Evolutionary conservation across 2,888 invertebrate species (phyloP).

Genomic region (Halocaridina rubra): DNA sequence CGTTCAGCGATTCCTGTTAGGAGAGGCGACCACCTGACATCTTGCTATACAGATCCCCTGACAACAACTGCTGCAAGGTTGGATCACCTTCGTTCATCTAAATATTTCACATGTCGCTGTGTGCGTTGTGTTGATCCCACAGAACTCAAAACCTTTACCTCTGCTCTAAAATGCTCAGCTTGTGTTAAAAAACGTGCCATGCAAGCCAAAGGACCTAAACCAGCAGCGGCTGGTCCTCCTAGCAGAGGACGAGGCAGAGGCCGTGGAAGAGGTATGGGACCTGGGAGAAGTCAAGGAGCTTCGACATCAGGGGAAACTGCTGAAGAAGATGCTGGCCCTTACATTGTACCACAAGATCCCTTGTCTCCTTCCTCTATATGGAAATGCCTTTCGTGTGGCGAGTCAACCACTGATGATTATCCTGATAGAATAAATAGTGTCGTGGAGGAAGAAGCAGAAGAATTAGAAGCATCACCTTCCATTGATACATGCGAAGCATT

Average conservation of each 20-base stretch:
- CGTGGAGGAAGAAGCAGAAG: slow-evolving; percentile 60
- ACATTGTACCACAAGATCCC: slow-evolving; percentile 52
- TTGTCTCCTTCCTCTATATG: slow-evolving; percentile 55
- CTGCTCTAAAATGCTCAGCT: slow-evolving; percentile 44
- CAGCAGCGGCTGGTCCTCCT: neutral
- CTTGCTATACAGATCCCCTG: slow-evolving; percentile 61
- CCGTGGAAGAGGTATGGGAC: slow-evolving; percentile 7
- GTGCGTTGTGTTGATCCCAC: slow-evolving; percentile 58
- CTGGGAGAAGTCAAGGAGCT: slow-evolving; percentile 5
- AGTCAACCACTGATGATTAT: slow-evolving; percentile 45
- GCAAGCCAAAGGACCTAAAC: slow-evolving; percentile 5
- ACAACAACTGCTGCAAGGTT: slow-evolving; percentile 49
- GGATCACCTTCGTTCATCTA: slow-evolving; percentile 59
- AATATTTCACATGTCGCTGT: slow-evolving; percentile 62
- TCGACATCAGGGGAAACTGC: neutral
- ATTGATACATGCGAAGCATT: slow-evolving; percentile 56
- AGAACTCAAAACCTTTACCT: slow-evolving; percentile 51
- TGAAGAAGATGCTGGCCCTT: slow-evolving; percentile 10
- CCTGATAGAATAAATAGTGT: slow-evolving; percentile 50
- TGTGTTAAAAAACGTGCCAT: slow-evolving; percentile 42
- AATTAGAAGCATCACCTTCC: slow-evolving; percentile 43
- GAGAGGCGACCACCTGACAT: slow-evolving; percentile 53
- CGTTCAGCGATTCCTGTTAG: slow-evolving; percentile 57
- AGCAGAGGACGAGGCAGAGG: neutral
- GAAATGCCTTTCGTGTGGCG: slow-evolving; percentile 51